Evolutionary conservation across 2,797 vertebrate species (phyloP), one percentile per base, ranked within the genome.

Genomic region (Hydrocynus forskahlii): DNA sequence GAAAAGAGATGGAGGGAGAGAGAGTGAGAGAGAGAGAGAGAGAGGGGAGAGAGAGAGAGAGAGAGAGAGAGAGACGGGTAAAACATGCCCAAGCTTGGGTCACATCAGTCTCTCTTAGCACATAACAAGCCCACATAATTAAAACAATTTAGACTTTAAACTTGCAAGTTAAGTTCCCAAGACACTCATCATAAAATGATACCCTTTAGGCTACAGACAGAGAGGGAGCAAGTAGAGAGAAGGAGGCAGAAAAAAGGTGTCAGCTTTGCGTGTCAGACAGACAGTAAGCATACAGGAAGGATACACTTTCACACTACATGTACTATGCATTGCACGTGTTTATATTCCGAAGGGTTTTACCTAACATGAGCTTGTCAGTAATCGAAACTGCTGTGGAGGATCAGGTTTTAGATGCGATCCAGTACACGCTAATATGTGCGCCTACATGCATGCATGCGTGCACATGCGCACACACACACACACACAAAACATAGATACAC

Each of bases 111-210:
- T 93, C 88, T 91, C 88, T 88, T 71, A 81, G 63, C 86, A 87
- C 91, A 90, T 91, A 92, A 92, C 89, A 92, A 92, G 92, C 66
- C 85, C 69, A 48, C 86, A 91, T 91, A 93, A 94, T 93, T 92
- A 92, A 89, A 86, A 92, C 89, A 93, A 93, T 93, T 92, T 91
- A 88, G 87, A 92, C 88, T 86, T 48, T 90, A 89, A 93, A 91
- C 89, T 91, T 86, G 40, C 78, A 54, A 81, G 89, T 92, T 92
- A 93, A 93, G 92, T 89, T 90, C 89, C 76, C 82, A 88, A 87
- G 84, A 91, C 71, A 82, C 88, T 87, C 85, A 88, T 90, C 87
- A 91, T 87, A 88, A 90, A 73, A 69, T 60, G 81, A 92, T 85
- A 88, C 85, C 89, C 91, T 90, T 75, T 62, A 82, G 92, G 91